phyloP scores from a whole-genome alignment of 2,113 vertebrate species.

The Neodon shergylaensis region DNA sequence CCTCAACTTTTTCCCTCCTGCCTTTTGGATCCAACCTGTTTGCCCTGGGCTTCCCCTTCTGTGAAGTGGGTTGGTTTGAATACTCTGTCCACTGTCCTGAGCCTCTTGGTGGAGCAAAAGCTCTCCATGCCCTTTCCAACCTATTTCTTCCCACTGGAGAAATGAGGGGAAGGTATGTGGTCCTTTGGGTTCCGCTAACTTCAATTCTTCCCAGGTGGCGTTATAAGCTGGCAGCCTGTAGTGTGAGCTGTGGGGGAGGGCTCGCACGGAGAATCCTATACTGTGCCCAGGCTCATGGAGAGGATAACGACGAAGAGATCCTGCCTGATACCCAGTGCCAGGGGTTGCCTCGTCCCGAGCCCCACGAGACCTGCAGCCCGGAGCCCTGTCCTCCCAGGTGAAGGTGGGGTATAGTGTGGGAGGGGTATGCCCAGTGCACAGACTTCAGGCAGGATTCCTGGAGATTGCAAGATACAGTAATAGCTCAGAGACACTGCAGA shows the following conservation, averaged over 20 bases:
- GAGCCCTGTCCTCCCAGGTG: conserved; percentile 89
- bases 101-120: neutral
- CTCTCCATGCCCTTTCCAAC: neutral
- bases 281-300: conserved; percentile 78
- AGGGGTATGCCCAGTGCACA: no score
- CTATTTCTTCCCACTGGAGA: neutral
- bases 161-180: neutral
- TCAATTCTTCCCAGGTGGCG: conserved; percentile 83
- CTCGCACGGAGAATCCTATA: conserved; percentile 86
- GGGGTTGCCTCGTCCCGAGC: conserved; percentile 82
- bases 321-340: conserved; percentile 84
- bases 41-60: neutral
- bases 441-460: neutral
- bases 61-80: neutral
- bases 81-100: neutral
- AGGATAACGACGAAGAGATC: conserved; percentile 76
- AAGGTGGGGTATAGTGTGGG: neutral
- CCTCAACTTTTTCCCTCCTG: fast-evolving
- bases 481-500: neutral
- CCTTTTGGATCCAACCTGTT: no score
- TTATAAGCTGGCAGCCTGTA: conserved; percentile 88
- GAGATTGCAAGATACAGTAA: fast-evolving
- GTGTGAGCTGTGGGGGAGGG: conserved; percentile 90
- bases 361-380: conserved; percentile 86
- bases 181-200: neutral